A percentile compares a stretch with the other conserved stretches of the same genome.
These are phyloP conservation scores for Anguilla rostrata DNA, from an alignment of 2,113 vertebrate genomes.

Conservation along the genomic window DNA sequence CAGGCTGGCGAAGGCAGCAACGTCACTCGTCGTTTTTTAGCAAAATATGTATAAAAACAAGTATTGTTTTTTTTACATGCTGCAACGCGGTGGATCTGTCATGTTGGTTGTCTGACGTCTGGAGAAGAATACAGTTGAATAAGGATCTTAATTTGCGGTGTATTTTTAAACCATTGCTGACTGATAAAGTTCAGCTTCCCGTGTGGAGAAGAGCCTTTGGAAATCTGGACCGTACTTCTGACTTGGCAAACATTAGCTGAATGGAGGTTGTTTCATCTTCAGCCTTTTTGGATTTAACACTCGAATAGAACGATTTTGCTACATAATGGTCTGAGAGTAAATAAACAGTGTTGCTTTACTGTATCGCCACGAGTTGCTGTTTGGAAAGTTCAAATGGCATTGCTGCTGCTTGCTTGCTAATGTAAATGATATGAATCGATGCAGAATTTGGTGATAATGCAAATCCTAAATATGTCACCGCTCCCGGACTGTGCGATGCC, in stretches of 20 bases:
- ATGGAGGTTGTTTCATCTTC: not conserved
- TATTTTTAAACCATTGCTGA: not conserved
- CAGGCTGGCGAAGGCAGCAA: constrained; percentile 10
- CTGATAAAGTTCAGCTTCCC: not conserved
- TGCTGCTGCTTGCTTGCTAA: not conserved
- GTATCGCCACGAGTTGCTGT: not conserved
- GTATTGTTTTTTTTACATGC: not conserved
- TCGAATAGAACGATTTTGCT: not conserved
- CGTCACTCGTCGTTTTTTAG: not conserved
- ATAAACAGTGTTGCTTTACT: not conserved
- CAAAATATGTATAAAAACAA: not conserved
- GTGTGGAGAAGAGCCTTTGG: not conserved
- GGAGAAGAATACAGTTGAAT: not conserved
- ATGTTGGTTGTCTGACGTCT: not conserved
- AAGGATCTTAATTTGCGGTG: not conserved
- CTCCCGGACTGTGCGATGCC: not conserved
- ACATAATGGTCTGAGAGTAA: not conserved
- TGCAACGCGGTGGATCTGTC: not conserved
- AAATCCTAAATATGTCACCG: not conserved
- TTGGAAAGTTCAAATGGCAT: not conserved
- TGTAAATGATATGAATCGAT: not conserved
- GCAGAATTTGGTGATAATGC: not conserved
- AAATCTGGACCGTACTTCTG: constrained; percentile 25
- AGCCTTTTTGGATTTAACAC: not conserved
- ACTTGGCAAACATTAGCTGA: not conserved